Evolutionary conservation across 2,797 vertebrate genomes (phyloP).

Genomic region (Diplodus sargus): DNA sequence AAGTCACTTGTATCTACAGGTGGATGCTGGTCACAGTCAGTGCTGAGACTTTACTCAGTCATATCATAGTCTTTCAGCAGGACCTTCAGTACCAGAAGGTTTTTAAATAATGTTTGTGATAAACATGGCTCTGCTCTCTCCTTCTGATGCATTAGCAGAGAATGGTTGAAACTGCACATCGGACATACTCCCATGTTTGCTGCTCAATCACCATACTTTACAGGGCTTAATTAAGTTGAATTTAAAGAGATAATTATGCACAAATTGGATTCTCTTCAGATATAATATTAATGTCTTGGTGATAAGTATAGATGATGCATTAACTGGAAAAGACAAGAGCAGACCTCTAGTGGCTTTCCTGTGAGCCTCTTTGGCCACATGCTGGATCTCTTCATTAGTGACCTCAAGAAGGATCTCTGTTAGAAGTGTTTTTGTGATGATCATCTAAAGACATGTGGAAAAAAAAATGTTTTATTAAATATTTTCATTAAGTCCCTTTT

Average conservation of each 20-base stretch:
- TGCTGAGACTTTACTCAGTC: conserved; percentile 61
- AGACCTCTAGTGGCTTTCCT: conserved; percentile 99
- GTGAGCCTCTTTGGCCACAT: conserved; percentile 94
- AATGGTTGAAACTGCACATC: conserved; percentile 71
- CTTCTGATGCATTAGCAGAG: conserved; percentile 83
- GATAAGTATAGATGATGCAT: conserved; percentile 71
- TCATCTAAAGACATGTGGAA: conserved; percentile 84
- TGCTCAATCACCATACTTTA: conserved; percentile 50
- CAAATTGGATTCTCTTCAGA: conserved; percentile 55
- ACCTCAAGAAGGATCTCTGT: conserved; percentile 98
- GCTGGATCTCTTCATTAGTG: conserved; percentile 97
- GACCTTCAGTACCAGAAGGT: conserved; percentile 47
- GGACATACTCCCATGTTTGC: conserved; percentile 52
- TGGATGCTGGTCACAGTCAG: conserved; percentile 63
- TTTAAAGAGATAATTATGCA: conserved; percentile 36
- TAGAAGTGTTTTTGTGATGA: conserved; percentile 96
- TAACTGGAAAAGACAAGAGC: conserved; percentile 70
- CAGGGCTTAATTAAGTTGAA: conserved; percentile 29
- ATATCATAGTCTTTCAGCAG: conserved; percentile 57
- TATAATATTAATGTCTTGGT: conserved; percentile 59
- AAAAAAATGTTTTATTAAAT: neutral
- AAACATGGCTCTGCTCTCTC: conserved; percentile 63
- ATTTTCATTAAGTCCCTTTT: neutral
- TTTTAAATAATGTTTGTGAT: conserved; percentile 47
- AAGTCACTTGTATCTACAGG: conserved; percentile 51